Evolutionary conservation across 2,797 vertebrate species (phyloP).

Genomic region (Galaxias olidus): DNA sequence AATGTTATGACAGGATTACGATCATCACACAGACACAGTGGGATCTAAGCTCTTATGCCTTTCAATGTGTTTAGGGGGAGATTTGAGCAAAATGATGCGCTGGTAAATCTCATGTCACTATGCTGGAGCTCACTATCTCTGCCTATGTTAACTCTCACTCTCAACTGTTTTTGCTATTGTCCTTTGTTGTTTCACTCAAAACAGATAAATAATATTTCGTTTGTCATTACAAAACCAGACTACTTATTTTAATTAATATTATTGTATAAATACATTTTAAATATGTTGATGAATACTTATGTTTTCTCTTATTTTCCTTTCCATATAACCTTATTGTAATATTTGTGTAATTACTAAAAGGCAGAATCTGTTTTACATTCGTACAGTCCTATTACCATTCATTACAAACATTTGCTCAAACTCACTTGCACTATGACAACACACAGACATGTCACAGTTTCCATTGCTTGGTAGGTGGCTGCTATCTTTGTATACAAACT

Average conservation of each 20-base stretch:
- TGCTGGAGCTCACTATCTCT: conserved; percentile 1
- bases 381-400: conserved; percentile 25
- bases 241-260: conserved; percentile 28
- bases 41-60: too few species aligned
- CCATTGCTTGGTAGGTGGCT: too few species aligned
- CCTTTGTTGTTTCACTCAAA: conserved; percentile 29
- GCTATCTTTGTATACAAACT: too few species aligned
- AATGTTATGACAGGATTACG: too few species aligned
- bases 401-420: neutral
- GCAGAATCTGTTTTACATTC: conserved; percentile 36
- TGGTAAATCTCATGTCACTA: too few species aligned
- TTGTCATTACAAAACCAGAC: too few species aligned
- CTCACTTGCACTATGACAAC: neutral
- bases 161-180: conserved; percentile 8
- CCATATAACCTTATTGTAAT: conserved; percentile 19
- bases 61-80: too few species aligned
- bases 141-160: conserved; percentile 16
- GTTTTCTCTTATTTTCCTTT: too few species aligned
- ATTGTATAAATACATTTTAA: conserved; percentile 4
- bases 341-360: conserved; percentile 32
- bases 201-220: conserved; percentile 33
- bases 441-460: too few species aligned
- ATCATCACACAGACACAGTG: too few species aligned
- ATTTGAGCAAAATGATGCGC: too few species aligned
- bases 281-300: conserved; percentile 19